Evolutionary conservation across 2,888 invertebrate species (phyloP).

Genomic region (Julus scanicus): DNA sequence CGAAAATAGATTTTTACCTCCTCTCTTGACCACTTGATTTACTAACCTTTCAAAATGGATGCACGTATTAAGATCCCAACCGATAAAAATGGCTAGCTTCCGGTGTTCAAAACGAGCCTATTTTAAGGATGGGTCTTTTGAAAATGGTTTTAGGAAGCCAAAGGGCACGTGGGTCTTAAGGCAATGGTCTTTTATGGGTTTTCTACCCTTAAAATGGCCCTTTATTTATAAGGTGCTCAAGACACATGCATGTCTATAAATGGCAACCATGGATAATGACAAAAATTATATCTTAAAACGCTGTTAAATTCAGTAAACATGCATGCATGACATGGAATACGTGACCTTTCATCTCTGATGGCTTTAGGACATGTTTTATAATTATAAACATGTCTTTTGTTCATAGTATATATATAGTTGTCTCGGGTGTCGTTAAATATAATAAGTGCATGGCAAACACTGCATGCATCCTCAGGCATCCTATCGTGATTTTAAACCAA

Average conservation of each 20-base stretch:
- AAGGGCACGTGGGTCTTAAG: neutral
- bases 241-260: too few species aligned
- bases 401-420: too few species aligned
- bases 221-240: neutral
- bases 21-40: neutral
- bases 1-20: neutral
- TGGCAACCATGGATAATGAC: neutral
- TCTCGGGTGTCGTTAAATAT: too few species aligned
- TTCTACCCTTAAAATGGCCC: neutral
- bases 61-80: neutral
- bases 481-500: too few species aligned
- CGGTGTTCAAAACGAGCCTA: neutral
- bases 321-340: too few species aligned
- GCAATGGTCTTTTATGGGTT: neutral
- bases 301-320: too few species aligned
- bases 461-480: too few species aligned
- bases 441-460: too few species aligned
- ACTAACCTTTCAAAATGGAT: conserved; percentile 9
- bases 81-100: conserved; percentile 9
- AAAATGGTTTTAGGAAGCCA: neutral
- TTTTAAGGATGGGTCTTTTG: neutral
- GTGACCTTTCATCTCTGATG: too few species aligned
- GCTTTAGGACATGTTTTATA: too few species aligned
- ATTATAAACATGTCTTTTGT: too few species aligned
- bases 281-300: neutral